These are phyloP conservation scores for Ochotona princeps DNA, from an alignment of 2,113 vertebrate genomes.

Conservation along the genomic window DNA sequence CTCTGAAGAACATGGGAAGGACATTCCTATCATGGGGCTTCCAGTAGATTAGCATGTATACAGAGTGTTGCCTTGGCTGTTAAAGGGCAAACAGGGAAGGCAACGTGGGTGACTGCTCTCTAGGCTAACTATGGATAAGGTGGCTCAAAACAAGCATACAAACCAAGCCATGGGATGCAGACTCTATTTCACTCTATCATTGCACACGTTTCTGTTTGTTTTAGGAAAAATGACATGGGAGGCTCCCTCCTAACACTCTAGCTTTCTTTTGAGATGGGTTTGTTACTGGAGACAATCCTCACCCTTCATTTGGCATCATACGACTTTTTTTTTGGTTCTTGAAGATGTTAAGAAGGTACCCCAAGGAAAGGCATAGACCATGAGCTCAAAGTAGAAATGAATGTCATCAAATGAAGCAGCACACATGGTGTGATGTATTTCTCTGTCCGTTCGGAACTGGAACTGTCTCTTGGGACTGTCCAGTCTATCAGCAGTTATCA, in stretches of 20 bases:
- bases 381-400: conserved; percentile 50
- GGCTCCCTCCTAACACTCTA: background rate
- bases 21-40: background rate
- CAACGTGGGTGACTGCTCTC: background rate
- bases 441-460: background rate
- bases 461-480: conserved; percentile 43
- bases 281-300: background rate
- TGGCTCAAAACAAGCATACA: background rate
- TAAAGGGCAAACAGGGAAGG: background rate
- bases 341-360: background rate
- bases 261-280: conserved; percentile 23
- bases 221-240: conserved; percentile 21
- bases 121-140: background rate
- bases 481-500: conserved; percentile 18
- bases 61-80: background rate
- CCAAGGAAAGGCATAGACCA: conserved; percentile 12
- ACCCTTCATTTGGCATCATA: background rate
- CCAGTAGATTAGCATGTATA: background rate
- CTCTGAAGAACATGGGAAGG: conserved; percentile 41
- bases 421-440: conserved; percentile 26
- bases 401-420: conserved; percentile 61
- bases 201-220: background rate
- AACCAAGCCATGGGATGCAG: background rate
- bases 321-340: conserved; percentile 38
- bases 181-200: background rate